These are phyloP conservation scores for Smithornis capensis DNA, from an alignment of 2,113 vertebrate species.

Conservation along the genomic window DNA sequence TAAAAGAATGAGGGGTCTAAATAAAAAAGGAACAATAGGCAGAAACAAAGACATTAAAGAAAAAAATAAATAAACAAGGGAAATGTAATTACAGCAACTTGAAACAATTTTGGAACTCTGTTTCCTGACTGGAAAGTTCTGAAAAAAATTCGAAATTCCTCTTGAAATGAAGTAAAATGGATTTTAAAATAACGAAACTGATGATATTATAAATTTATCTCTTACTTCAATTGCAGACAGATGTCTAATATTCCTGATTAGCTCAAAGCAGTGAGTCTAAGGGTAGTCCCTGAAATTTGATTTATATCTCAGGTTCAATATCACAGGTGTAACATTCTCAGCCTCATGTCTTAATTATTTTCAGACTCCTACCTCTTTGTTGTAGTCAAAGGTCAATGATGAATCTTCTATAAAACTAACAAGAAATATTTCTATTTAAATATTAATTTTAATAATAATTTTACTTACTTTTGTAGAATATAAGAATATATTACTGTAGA, in stretches of 20 bases:
- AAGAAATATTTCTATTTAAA: not conserved
- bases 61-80: not conserved
- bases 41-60: not conserved
- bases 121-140: not conserved
- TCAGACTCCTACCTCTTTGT: not conserved
- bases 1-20: not conserved
- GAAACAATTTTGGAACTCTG: not conserved
- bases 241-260: not conserved
- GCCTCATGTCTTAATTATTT: not conserved
- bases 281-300: not conserved
- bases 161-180: not conserved
- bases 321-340: not conserved
- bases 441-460: not conserved
- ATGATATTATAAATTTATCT: not conserved
- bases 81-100: not conserved
- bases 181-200: not conserved
- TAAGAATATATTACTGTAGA: not conserved
- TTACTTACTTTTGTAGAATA: not conserved
- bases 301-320: not conserved
- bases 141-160: not conserved
- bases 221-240: not conserved
- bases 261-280: not conserved
- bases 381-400: not conserved
- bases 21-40: not conserved
- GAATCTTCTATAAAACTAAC: not conserved